Evolutionary conservation across 2,113 vertebrate genomes (phyloP).

Genomic region (Pimephales promelas): DNA sequence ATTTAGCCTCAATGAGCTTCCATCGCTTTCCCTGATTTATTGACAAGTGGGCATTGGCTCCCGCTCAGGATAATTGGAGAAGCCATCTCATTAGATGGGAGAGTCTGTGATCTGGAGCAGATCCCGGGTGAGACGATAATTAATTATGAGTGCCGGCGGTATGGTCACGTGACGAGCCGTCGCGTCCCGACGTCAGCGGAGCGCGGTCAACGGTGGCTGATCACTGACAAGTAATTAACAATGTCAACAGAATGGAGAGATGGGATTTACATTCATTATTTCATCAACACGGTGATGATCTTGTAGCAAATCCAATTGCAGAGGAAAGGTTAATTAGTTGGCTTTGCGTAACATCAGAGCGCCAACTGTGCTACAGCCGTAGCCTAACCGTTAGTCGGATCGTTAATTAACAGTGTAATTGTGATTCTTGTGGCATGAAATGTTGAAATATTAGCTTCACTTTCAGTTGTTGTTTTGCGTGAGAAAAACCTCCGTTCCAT

Average conservation of each 20-base stretch:
- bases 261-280: slow-evolving; percentile 88
- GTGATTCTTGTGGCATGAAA: slow-evolving; percentile 74
- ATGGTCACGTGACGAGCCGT: slow-evolving; percentile 55
- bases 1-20: slow-evolving; percentile 68
- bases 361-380: slow-evolving; percentile 71
- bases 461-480: slow-evolving; percentile 45
- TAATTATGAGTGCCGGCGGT: slow-evolving; percentile 72
- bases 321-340: slow-evolving; percentile 88
- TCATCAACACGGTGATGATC: slow-evolving; percentile 80
- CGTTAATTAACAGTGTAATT: slow-evolving; percentile 84
- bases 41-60: slow-evolving; percentile 67
- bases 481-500: not conserved
- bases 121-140: slow-evolving; percentile 69
- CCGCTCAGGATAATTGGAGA: slow-evolving; percentile 71
- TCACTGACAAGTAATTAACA: slow-evolving; percentile 89
- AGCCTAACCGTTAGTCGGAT: slow-evolving; percentile 77
- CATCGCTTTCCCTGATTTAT: slow-evolving; percentile 73
- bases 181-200: slow-evolving; percentile 70
- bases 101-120: slow-evolving; percentile 66
- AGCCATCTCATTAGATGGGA: slow-evolving; percentile 73
- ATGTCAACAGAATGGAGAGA: slow-evolving; percentile 82
- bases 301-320: slow-evolving; percentile 81
- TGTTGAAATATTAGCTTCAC: slow-evolving; percentile 77
- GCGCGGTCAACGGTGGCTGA: slow-evolving; percentile 87
- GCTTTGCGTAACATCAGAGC: slow-evolving; percentile 77